Base-by-base conservation (phyloP, 2,113 vertebrate genomes). In the Callipepla californica region DNA sequence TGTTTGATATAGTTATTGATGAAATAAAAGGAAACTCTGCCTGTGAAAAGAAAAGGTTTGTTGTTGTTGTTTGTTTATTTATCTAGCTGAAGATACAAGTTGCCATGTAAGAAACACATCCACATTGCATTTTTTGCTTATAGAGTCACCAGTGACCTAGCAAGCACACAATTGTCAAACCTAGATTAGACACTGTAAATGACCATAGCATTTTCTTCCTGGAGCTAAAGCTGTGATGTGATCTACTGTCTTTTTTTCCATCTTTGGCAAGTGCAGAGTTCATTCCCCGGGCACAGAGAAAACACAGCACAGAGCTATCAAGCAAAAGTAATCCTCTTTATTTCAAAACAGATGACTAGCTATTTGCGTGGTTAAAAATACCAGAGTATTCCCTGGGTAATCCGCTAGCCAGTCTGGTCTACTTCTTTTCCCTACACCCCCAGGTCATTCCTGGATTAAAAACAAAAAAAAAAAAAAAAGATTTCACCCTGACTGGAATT, bases 341-440 rank as follows among this genome's bases (percentile, higher is more conserved):
- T 97, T 97, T 96, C 96, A 80, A 94, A 97, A 95, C 97, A 97
- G 96, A 97, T 96, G 96, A 97, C 95, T 92, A 94, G 95, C 91
- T 96, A 95, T 97, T 97, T 97, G 94, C 94, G 91, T 94, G 89
- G 95, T 95, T 98, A 97, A 98, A 97, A 98, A 97, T 96, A 98
- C 69, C 96, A 94, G 67, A 92, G 92, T 98, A 97, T 96, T 96
- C 94, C 96, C 86, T 78, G 72, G 96, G 58, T 97, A 97, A 97
- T 97, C 96, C 61, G 4, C 86, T 93, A 92, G 89, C 89, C 93
- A 89, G 93, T 96, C 97, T 97, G 94, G 79, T 88, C 94, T 95
- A 74, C 86, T 94, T 89, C 59, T 91, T 81, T n/a, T 28, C 28
- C 23, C 23, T 21, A 18, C 48, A 68, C 55, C 84, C 72, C 87